Conservation (phyloP, 2,113 vertebrate species). For the Apodemus speciosus region DNA sequence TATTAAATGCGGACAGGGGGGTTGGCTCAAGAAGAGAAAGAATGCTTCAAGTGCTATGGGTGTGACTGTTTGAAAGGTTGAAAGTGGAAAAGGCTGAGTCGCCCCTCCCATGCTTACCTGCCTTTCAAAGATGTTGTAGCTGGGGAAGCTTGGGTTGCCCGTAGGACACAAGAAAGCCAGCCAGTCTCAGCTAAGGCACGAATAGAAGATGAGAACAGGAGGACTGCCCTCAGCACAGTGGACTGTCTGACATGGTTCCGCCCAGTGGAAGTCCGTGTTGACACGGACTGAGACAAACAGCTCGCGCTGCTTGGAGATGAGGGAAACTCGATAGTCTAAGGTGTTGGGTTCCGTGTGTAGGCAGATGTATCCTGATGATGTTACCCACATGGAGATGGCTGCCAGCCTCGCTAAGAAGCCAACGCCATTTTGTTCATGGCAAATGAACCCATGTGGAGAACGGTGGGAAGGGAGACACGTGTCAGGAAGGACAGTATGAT, state of each 20-base stretch:
- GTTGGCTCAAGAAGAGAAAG: constrained; percentile 5
- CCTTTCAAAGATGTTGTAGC: neutral
- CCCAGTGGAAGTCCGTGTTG: neutral
- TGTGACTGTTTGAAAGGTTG: constrained; percentile 42
- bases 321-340: neutral
- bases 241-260: neutral
- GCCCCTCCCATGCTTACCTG: neutral
- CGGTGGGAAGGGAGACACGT: neutral
- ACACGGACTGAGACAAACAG: too few species aligned
- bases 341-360: neutral
- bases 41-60: constrained; percentile 37
- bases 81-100: constrained; percentile 43
- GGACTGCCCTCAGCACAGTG: accelerated
- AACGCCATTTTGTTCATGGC: neutral
- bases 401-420: neutral
- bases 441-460: accelerated
- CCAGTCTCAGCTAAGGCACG: neutral
- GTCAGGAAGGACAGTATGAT: neutral
- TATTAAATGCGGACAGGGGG: neutral
- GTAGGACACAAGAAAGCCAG: neutral
- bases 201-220: neutral
- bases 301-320: accelerated
- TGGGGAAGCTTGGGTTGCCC: neutral
- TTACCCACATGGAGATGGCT: accelerated
- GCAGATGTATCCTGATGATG: neutral